phyloP scores from a whole-genome alignment of 2,797 vertebrate species.

The Mus caroli region DNA sequence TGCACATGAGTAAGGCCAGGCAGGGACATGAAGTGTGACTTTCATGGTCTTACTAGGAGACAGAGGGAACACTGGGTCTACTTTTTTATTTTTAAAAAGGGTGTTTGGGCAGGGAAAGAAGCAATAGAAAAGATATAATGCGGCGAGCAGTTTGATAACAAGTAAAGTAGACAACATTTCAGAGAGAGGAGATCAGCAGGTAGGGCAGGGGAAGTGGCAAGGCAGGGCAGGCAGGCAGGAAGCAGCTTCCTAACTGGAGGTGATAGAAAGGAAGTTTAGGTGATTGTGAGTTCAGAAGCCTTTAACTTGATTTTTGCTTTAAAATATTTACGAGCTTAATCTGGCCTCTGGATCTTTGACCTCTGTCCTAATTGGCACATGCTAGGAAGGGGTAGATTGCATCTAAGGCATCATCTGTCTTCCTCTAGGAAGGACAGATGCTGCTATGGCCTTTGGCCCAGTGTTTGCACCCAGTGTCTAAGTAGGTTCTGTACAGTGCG shows the following conservation, averaged over 20 bases:
- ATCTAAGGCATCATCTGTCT: slow-evolving; percentile 34
- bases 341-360: slow-evolving; percentile 5
- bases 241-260: slow-evolving; percentile 24
- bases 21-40: not conserved
- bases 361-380: slow-evolving; percentile 16
- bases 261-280: slow-evolving; percentile 22
- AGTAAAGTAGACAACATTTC: slow-evolving; percentile 15
- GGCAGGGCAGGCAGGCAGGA: not conserved
- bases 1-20: not conserved
- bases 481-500: not conserved
- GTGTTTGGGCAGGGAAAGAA: slow-evolving; percentile 31
- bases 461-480: not conserved
- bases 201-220: not conserved
- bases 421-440: slow-evolving; percentile 46
- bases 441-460: not conserved
- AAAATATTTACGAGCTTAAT: slow-evolving; percentile 58
- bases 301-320: slow-evolving; percentile 59
- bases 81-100: slow-evolving; percentile 8
- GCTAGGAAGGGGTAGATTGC: slow-evolving; percentile 7
- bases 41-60: slow-evolving; percentile 26
- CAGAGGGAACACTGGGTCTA: not conserved
- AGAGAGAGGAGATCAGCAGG: not conserved
- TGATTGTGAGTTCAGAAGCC: not conserved
- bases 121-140: slow-evolving; percentile 31
- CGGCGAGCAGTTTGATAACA: not conserved